phyloP scores from a whole-genome alignment of 2,797 vertebrate species.

The Leucoraja ocellata region DNA sequence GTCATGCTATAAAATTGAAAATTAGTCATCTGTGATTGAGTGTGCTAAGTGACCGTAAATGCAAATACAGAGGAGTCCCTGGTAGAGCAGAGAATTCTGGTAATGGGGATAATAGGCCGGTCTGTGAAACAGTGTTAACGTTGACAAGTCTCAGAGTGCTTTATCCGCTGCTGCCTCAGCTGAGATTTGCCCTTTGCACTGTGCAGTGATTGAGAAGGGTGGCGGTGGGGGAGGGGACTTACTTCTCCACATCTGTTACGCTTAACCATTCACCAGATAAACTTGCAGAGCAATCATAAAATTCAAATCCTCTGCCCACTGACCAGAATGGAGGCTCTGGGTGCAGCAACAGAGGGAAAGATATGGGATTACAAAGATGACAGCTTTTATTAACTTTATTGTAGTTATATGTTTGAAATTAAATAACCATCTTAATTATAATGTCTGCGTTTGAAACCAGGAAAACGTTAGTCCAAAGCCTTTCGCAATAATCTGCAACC shows the following conservation, averaged over 20 bases:
- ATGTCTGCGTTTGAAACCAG: not conserved
- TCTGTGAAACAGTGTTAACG: not conserved
- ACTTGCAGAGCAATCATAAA: not conserved
- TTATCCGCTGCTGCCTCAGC: not conserved
- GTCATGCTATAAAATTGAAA: constrained; percentile 14
- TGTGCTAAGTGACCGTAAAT: not conserved
- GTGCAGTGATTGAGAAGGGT: not conserved
- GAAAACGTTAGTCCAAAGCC: not conserved
- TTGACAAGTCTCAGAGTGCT: not conserved
- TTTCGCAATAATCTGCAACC: not conserved
- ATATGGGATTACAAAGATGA: not conserved
- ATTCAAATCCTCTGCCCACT: not conserved
- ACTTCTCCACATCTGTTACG: not conserved
- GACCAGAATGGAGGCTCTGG: not conserved
- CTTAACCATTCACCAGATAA: not conserved
- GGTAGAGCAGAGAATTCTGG: not conserved
- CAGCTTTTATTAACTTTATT: not conserved
- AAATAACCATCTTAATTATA: not conserved
- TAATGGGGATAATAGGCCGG: not conserved
- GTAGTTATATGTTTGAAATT: not conserved
- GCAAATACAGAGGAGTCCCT: not conserved
- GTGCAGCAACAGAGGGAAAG: not conserved
- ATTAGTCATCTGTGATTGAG: not conserved
- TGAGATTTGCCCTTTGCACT: not conserved
- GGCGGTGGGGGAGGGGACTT: too few relatives aligned